Base-by-base conservation (phyloP, 1,140 invertebrate genomes). In the Brachionus asplanchnoidis region DNA sequence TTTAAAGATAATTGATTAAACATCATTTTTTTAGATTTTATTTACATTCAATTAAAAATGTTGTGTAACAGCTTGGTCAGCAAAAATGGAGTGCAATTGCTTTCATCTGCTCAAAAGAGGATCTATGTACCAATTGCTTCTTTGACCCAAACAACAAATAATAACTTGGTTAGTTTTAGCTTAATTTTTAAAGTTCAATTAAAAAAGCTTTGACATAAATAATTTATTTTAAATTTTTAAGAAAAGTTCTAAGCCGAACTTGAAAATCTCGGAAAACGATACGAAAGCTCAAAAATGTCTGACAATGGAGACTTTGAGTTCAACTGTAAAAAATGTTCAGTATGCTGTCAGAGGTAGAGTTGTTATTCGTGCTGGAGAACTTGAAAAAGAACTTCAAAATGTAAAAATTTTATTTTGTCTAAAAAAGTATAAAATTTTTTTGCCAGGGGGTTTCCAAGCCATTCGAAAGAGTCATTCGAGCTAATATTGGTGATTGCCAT, bases 401-500 rank as follows among this genome's bases (percentile, higher is more conserved):
- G 91, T 92, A 82, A 85, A 8, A 20, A 20, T 60, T 60, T 9
- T 46, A 46, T 46, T 46, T 46, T 46, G 3, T 14, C 3, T 12
- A 46, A 46, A 46, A 46, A 46, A 2, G 11, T 56, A 20, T 56
- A 60, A 60, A 23, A 8, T 20, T 60, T 20, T 17, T 56, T 8
- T 9, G 8, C n/a, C n/a, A 60, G 53, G 53, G 53, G 0, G 53
- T 60, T 17, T 26, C 53, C 6, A 60, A 99, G 20, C 53, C 53
- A 20, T 60, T 60, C 20, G 53, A 60, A 8, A 60, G 53, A 60
- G 53, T 99, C n/a, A 96, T 99, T 87, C 94, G 95, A 88, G 96
- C 97, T 1, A 99, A 99, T 90, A 97, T 99, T 88, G 97, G 97
- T 56, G 97, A 99, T 91, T 97, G 96, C 86, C 97, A 99, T 91